phyloP scores from a whole-genome alignment of 2,888 invertebrate species.

The Leucozona laternaria region DNA sequence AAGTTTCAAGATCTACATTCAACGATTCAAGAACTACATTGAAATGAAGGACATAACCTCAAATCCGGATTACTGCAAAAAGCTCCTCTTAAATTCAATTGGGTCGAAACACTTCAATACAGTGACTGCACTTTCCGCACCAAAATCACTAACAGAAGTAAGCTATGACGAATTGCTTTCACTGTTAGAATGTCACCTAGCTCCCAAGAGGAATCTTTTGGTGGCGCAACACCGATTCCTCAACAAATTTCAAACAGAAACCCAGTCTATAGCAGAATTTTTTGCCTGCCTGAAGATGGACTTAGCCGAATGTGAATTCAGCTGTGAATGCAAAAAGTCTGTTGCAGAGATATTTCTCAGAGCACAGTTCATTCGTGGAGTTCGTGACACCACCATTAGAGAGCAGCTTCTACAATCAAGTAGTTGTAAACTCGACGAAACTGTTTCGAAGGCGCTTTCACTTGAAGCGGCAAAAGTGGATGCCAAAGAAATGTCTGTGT shows the following conservation, averaged over 20 bases:
- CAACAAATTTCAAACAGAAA: not conserved
- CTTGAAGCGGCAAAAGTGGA: conserved; percentile 53
- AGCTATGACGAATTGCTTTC: not conserved
- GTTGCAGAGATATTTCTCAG: conserved; percentile 41
- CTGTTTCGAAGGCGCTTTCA: conserved; percentile 25
- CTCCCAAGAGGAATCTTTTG: conserved; percentile 18
- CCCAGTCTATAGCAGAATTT: conserved; percentile 18
- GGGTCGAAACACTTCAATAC: not conserved
- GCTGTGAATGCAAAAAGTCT: not conserved
- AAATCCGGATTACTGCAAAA: not conserved
- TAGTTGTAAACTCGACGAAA: not conserved
- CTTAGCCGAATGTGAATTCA: not conserved
- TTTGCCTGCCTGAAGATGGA: conserved; percentile 10
- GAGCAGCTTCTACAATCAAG: not conserved
- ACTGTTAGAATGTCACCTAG: not conserved
- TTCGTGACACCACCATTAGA: not conserved
- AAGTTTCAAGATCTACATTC: not conserved
- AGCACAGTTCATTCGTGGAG: conserved; percentile 28
- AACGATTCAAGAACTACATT: not conserved
- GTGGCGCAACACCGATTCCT: conserved; percentile 39
- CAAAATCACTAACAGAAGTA: not conserved
- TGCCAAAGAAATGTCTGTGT: not conserved
- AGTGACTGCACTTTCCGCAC: not conserved
- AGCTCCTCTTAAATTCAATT: not conserved
- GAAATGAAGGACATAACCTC: conserved; percentile 8